Conservation (phyloP, 2,113 vertebrate genomes). For the Dolichallabes microphthalmus region DNA sequence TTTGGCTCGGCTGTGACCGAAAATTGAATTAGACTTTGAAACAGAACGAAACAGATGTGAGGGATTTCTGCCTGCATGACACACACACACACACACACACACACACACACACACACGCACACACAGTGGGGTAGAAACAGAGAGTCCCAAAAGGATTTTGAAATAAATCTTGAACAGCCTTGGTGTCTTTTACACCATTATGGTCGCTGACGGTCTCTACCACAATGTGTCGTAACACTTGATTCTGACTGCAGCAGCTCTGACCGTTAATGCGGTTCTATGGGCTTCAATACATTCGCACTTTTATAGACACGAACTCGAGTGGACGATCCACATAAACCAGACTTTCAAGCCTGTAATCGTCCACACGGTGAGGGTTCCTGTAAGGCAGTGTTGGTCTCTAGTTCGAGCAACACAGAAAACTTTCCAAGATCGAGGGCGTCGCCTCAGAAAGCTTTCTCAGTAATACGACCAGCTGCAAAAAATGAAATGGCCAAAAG, state of each 20-base stretch:
- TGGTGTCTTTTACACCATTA: not conserved
- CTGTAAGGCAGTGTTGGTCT: not conserved
- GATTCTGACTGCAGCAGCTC: not conserved
- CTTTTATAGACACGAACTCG: not conserved
- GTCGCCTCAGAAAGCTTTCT: too few species aligned
- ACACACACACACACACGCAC: too few species aligned
- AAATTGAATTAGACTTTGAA: not conserved
- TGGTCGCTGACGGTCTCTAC: not conserved
- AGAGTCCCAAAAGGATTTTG: not conserved
- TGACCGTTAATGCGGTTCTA: not conserved
- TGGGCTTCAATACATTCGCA: not conserved
- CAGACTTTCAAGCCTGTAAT: not conserved
- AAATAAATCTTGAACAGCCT: not conserved
- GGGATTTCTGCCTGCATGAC: not conserved
- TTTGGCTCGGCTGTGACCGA: not conserved
- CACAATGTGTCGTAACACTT: not conserved
- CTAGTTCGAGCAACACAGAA: not conserved
- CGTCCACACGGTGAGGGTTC: not conserved
- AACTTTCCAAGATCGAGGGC: too few species aligned
- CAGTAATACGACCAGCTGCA: too few species aligned
- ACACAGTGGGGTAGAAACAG: not conserved
- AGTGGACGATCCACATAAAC: not conserved
- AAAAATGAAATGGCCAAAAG: too few species aligned
- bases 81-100: too few species aligned
- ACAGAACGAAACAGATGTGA: constrained; percentile 30